These are phyloP conservation scores for Littorina saxatilis DNA, from an alignment of 1,140 invertebrate genomes.

Conservation along the genomic window DNA sequence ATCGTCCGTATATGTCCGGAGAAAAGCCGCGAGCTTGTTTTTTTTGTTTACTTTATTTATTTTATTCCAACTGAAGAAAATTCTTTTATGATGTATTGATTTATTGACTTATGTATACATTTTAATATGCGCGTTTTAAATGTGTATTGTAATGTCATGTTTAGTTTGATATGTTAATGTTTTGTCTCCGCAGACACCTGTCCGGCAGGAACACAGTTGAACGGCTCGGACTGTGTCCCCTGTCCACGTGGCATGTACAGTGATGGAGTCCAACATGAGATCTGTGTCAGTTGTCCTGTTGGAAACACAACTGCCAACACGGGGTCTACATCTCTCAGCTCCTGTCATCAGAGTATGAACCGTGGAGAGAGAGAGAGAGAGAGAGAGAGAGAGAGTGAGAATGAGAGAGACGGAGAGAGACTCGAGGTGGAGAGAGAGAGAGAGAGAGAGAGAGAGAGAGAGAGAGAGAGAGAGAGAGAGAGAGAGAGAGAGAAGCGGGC, in stretches of 20 bases:
- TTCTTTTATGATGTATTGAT: too few species aligned
- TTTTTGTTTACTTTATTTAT: too few species aligned
- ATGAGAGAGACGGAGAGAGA: background rate
- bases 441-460: background rate
- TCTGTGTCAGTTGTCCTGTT: conserved; percentile 30
- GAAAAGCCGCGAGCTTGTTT: too few species aligned
- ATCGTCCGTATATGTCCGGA: too few species aligned
- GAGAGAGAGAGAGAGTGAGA: background rate
- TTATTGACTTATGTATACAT: too few species aligned
- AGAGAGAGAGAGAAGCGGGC: background rate
- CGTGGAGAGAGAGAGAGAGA: background rate
- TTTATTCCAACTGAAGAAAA: too few species aligned
- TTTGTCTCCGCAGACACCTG: conserved; percentile 22
- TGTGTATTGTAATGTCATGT: too few species aligned
- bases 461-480: background rate
- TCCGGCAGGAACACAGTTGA: conserved; percentile 19
- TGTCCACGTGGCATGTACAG: conserved; percentile 40
- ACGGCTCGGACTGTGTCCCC: background rate
- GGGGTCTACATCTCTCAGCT: background rate
- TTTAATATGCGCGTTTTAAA: too few species aligned
- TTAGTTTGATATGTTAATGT: too few species aligned
- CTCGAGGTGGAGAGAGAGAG: background rate
- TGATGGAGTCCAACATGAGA: conserved; percentile 27
- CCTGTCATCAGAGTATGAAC: conserved; percentile 1
- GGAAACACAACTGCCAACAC: conserved; percentile 16